Conservation (phyloP, 2,888 invertebrate genomes). For the Thereva unica region DNA sequence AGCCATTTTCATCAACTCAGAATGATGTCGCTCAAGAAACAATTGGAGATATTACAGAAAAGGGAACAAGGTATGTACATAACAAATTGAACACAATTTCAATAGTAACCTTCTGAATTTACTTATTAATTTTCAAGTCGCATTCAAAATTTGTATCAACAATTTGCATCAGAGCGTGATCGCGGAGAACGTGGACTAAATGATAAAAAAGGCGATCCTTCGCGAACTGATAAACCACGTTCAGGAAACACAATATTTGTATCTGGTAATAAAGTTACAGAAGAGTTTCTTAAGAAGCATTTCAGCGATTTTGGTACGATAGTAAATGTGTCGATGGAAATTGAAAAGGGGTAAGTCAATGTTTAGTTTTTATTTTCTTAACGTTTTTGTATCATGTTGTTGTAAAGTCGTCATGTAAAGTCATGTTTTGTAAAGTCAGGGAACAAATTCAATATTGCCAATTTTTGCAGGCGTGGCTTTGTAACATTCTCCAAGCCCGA, state of each 20-base stretch:
- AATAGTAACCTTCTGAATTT: constrained; percentile 31
- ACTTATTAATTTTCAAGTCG: constrained; percentile 44
- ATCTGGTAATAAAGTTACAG: constrained; percentile 76
- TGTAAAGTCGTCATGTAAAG: too few relatives aligned
- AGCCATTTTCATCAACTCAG: constrained; percentile 87
- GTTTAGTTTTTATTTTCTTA: constrained; percentile 19
- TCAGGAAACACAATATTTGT: constrained; percentile 84
- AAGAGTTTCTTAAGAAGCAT: constrained; percentile 76
- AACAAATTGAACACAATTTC: neutral
- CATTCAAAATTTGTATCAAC: constrained; percentile 71
- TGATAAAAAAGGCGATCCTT: constrained; percentile 58
- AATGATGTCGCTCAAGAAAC: constrained; percentile 74
- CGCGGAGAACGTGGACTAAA: constrained; percentile 65
- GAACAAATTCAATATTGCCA: neutral
- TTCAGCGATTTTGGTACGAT: constrained; percentile 74
- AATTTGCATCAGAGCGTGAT: constrained; percentile 71
- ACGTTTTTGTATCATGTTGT: constrained; percentile 20
- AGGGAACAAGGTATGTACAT: constrained; percentile 56
- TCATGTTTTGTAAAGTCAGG: too few relatives aligned
- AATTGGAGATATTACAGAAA: constrained; percentile 69
- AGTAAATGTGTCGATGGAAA: constrained; percentile 81
- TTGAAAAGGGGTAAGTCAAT: constrained; percentile 71
- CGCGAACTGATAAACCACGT: constrained; percentile 65
- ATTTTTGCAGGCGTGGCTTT: constrained; percentile 77
- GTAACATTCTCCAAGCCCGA: constrained; percentile 90